Percentiles rank a stretch among this genome's conserved stretches.
Conservation (phyloP, 2,888 invertebrate genomes). For the Drosophila limbata region DNA sequence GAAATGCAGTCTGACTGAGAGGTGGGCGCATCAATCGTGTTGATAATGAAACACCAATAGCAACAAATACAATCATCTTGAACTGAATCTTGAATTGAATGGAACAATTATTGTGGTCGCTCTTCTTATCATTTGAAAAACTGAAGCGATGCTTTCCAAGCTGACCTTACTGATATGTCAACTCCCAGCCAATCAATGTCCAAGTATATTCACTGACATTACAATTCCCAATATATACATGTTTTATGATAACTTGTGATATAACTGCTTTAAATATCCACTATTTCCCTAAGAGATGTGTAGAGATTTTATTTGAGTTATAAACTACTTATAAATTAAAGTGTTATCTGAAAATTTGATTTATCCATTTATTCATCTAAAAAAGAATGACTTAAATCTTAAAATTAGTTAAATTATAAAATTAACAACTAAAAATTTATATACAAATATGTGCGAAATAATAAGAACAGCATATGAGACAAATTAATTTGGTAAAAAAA, state of each 20-base stretch:
- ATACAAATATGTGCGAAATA: no score
- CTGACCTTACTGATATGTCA: constrained; percentile 49
- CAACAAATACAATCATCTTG: constrained; percentile 49
- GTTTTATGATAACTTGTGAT: background rate
- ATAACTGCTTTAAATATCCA: background rate
- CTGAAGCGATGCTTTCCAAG: constrained; percentile 7
- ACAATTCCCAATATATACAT: background rate
- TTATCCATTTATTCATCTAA: no score
- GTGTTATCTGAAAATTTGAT: no score
- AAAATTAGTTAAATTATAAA: no score
- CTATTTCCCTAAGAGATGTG: no score
- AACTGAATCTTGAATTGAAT: constrained; percentile 61
- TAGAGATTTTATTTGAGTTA: no score
- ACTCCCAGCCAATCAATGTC: constrained; percentile 4
- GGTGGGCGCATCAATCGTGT: constrained; percentile 18
- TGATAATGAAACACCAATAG: constrained; percentile 38
- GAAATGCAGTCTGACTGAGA: constrained; percentile 25
- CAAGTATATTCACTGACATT: background rate
- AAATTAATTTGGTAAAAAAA: no score
- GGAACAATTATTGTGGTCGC: constrained; percentile 41
- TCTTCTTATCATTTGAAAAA: constrained; percentile 32
- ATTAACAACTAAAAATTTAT: no score
- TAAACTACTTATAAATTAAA: no score
- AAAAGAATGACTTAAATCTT: no score
- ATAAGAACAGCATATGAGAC: no score